Conservation (phyloP, 2,888 invertebrate genomes). For the Synanthedon myopaeformis region DNA sequence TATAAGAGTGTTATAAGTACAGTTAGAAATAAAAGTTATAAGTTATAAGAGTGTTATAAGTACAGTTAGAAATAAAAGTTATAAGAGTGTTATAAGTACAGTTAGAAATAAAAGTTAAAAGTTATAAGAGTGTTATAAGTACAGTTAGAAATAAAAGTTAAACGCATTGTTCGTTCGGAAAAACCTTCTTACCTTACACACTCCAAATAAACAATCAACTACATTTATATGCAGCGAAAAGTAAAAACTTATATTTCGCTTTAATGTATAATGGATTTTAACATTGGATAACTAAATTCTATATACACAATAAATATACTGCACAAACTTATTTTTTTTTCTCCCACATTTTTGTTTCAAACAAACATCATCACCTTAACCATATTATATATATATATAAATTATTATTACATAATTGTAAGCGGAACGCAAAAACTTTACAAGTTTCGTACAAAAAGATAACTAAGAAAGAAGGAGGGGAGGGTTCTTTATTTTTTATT, state of each 20-base stretch:
- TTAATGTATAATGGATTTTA: slow-evolving; percentile 59
- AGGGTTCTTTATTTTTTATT: too few species aligned
- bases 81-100: too few species aligned
- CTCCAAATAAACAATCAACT: slow-evolving; percentile 24
- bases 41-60: too few species aligned
- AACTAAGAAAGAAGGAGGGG: slow-evolving; percentile 16
- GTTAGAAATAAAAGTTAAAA: too few species aligned
- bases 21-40: too few species aligned
- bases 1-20: too few species aligned
- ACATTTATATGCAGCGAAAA: slow-evolving; percentile 34
- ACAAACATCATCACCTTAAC: slow-evolving; percentile 19
- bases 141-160: too few species aligned
- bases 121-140: too few species aligned
- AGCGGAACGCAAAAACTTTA: slow-evolving; percentile 41
- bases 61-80: too few species aligned
- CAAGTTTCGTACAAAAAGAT: slow-evolving; percentile 46
- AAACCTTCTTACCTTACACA: slow-evolving; percentile 26
- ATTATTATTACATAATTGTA: slow-evolving; percentile 19
- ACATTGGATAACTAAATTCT: slow-evolving; percentile 61
- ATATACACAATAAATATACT: slow-evolving; percentile 52
- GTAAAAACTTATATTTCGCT: slow-evolving; percentile 32
- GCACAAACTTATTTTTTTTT: slow-evolving; percentile 23
- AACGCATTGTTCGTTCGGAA: slow-evolving; percentile 28
- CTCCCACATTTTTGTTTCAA: slow-evolving; percentile 18
- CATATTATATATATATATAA: slow-evolving; percentile 7